Evolutionary conservation across 2,888 invertebrate genomes (phyloP), one percentile per base, ranked within the genome.

Genomic region (Crocallis elinguaria): DNA sequence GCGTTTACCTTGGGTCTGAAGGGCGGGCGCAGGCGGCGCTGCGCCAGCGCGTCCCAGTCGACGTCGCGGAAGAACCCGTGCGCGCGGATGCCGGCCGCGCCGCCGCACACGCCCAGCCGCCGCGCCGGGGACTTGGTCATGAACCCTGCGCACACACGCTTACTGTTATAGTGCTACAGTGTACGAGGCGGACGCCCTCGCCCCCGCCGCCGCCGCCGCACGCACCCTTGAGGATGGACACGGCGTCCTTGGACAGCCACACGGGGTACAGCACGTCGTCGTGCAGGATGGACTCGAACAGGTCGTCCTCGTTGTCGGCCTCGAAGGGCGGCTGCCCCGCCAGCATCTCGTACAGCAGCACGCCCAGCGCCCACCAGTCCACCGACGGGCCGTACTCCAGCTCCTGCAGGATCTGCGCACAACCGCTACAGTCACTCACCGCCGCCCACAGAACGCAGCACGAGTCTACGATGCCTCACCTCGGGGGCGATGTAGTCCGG

Each of bases 281-380:
- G 82, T 98, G 98, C 72, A 99, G 93, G 79, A 99, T 99, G 64
- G 98, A 97, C 91, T 99, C 99, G 92, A 99, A 99, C 57, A 99
- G 93, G 86, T 99, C 99, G 86, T 99, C 99, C 90, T 99, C 99
- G 92, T 99, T 99, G 91, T 99, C 99, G 3, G 99, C 99, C 92
- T 99, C 99, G 90, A 99, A 99, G 9, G 99, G 99, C 53, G 99
- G 99, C 88, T 99, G 99, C 0, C 99, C 99, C 0, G 98, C 99
- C 97, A 99, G 96, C 99, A 99, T 99, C 93, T 99, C 99, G 88
- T 99, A 99, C 97, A 99, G 97, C 36, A 99, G 93, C 54, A 99
- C 99, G 43, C 99, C 99, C 64, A 99, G 93, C 59, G 99, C 99
- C 99, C 99, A 99, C 97, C 97, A 97, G 88, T 97, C 97, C 53